Percentiles rank a stretch among this genome's conserved stretches.
Evolutionary conservation across 1,140 invertebrate species (phyloP).

Genomic region (Eciton burchellii): DNA sequence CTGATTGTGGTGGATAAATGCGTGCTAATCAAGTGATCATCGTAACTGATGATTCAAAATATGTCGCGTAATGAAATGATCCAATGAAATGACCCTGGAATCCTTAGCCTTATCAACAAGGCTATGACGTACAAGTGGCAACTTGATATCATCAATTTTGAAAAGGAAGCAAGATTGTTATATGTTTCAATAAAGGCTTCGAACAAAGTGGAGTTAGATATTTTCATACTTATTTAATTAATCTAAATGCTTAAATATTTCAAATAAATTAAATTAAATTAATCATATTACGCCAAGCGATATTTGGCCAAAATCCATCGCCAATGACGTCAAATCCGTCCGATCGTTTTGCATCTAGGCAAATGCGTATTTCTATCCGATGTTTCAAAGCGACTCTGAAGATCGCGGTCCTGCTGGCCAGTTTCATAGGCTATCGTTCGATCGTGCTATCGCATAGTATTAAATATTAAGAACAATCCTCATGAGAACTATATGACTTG

Average conservation of each 20-base stretch:
- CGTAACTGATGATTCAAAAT: slow-evolving; percentile 98
- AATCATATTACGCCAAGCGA: neutral
- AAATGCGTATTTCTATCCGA: no score
- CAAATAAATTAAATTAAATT: no score
- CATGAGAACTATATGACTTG: no score
- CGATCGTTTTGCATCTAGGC: no score
- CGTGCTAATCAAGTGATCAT: slow-evolving; percentile 98
- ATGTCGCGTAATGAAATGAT: slow-evolving; percentile 96
- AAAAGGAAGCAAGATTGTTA: slow-evolving; percentile 93
- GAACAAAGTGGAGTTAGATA: slow-evolving; percentile 92
- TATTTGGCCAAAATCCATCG: neutral
- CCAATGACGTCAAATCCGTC: no score
- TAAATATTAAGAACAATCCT: no score
- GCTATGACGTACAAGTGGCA: slow-evolving; percentile 97
- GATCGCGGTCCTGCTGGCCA: no score
- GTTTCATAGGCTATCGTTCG: no score
- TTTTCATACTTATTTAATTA: slow-evolving; percentile 47
- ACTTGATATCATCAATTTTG: slow-evolving; percentile 96
- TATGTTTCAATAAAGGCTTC: slow-evolving; percentile 94
- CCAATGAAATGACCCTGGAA: slow-evolving; percentile 97
- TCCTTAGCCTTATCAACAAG: slow-evolving; percentile 96
- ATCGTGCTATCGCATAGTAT: no score
- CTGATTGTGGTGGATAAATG: slow-evolving; percentile 98
- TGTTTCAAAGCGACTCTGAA: no score
- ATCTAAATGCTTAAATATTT: slow-evolving; percentile 1